Base-by-base conservation (phyloP, 2,797 vertebrate genomes). In the Apogon hyalosoma region DNA sequence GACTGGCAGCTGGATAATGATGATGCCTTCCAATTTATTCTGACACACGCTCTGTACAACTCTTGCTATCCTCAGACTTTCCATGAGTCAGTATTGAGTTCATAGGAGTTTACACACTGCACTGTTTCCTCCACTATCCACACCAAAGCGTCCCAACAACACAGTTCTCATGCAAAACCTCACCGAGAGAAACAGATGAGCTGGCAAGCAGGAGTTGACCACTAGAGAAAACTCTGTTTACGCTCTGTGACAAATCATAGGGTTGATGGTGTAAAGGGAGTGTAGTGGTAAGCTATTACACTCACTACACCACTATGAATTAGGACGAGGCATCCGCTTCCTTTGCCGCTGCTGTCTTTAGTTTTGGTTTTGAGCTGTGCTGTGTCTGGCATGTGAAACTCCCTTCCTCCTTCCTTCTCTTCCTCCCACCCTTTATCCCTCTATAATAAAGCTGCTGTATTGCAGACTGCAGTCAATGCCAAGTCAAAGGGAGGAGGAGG, bases 11-110 rank as follows among this genome's bases (percentile, higher is more conserved):
- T 79, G 77, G 69, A 80, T 69, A 55, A 73, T 58, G 2, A 13
- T 47, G 49, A 76, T 41, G 68, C 58, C 53, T 72, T 81, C 69
- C 57, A 69, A 45, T 75, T 80, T 59, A 72, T 50, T 63, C 62
- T 63, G 16, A 69, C 39, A 63, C 19, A 59, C 49, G 58, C 48
- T 59, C 40, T 50, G 69, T 40, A 41, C 42, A 36, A 48, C 56
- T 70, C 66, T 49, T 89, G 86, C 85, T 85, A 64, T 62, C 57
- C 42, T 41, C 11, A 50, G 73, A 79, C 67, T 89, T 90, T 90
- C 90, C 89, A 87, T 89, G 84, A 91, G 75, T 92, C 83, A 87
- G 69, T 67, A 19, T 56, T 86, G 83, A 83, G 84, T 83, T 88
- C 77, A 85, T 71, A 45, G 73, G 69, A 75, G 52, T 47, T 59